phyloP scores from a whole-genome alignment of 2,888 invertebrate species.

The Folsomia candida region DNA sequence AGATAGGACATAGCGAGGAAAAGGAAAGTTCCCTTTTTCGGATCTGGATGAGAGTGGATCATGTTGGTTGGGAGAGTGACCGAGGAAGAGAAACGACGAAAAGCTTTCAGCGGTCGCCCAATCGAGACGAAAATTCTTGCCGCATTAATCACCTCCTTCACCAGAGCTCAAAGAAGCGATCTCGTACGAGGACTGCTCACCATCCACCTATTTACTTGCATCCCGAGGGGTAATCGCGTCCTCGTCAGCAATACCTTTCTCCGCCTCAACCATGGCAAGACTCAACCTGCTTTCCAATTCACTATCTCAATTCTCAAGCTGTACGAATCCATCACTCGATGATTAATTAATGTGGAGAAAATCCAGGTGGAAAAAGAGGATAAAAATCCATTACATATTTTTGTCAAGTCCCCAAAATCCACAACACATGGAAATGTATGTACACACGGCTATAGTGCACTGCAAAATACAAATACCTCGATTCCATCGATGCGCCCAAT shows the following conservation, averaged over 20 bases:
- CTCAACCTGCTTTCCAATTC: no score
- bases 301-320: no score
- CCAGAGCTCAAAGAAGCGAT: no score
- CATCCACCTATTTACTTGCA: no score
- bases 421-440: no score
- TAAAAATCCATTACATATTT: neutral
- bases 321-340: neutral
- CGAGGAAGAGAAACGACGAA: slow-evolving; percentile 43
- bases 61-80: slow-evolving; percentile 8
- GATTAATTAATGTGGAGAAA: neutral
- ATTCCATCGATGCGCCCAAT: neutral
- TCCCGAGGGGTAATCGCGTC: no score
- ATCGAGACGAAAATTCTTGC: slow-evolving; percentile 49
- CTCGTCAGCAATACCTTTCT: no score
- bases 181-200: no score
- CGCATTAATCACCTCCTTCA: slow-evolving; percentile 46
- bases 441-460: no score
- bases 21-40: slow-evolving; percentile 2
- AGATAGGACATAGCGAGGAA: slow-evolving; percentile 1
- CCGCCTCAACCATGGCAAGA: no score
- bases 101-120: slow-evolving; percentile 47
- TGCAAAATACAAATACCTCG: no score
- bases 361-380: neutral
- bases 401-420: neutral
- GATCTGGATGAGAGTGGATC: slow-evolving; percentile 14